phyloP scores from a whole-genome alignment of 1,140 invertebrate species.

The Akabosia matsudoensis region DNA sequence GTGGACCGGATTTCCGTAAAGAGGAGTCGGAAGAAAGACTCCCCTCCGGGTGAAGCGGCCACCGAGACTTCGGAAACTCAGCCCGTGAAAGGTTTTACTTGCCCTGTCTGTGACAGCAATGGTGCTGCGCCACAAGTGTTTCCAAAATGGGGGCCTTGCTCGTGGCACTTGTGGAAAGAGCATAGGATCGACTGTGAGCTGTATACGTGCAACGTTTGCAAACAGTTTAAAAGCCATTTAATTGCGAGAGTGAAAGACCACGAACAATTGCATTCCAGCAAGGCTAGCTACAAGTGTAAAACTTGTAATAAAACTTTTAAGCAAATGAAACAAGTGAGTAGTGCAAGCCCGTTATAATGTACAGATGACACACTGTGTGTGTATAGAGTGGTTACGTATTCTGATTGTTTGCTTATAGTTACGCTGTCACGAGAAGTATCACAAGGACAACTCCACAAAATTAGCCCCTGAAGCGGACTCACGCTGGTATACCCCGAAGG shows the following conservation, averaged over 20 bases:
- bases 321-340: slow-evolving; percentile 62
- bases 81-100: background rate
- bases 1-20: too few species aligned
- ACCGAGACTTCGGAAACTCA: background rate
- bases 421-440: slow-evolving; percentile 49
- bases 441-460: slow-evolving; percentile 46
- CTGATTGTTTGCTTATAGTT: slow-evolving; percentile 42
- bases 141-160: slow-evolving; percentile 61
- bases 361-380: too few species aligned
- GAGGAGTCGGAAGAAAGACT: too few species aligned
- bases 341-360: too few species aligned
- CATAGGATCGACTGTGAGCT: slow-evolving; percentile 69
- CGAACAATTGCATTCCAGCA: slow-evolving; percentile 61
- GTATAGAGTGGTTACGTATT: too few species aligned
- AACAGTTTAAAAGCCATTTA: slow-evolving; percentile 58
- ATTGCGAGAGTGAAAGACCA: slow-evolving; percentile 59
- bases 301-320: slow-evolving; percentile 64
- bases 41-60: background rate
- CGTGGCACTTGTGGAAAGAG: slow-evolving; percentile 65
- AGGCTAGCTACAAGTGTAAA: slow-evolving; percentile 59
- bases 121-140: slow-evolving; percentile 49
- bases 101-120: slow-evolving; percentile 2
- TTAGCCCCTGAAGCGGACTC: slow-evolving; percentile 50
- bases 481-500: slow-evolving; percentile 61
- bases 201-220: slow-evolving; percentile 57